Evolutionary conservation across 2,888 invertebrate genomes (phyloP).

Genomic region (Chrysotoxum bicinctum): DNA sequence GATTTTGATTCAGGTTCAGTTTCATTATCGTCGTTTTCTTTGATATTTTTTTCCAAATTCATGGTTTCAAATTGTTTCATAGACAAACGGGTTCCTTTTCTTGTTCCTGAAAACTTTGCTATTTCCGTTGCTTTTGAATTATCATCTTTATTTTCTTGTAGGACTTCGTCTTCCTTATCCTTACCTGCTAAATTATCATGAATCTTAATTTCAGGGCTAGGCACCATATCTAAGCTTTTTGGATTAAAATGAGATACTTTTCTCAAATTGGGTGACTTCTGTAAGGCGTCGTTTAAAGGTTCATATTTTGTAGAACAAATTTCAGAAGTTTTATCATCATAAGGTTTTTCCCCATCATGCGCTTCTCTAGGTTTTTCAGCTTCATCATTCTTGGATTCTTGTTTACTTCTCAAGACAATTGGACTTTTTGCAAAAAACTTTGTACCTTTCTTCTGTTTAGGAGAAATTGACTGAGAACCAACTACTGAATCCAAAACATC

Average conservation of each 20-base stretch:
- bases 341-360: neutral
- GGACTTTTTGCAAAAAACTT: neutral
- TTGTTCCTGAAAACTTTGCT: neutral
- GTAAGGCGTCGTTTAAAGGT: neutral
- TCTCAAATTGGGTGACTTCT: neutral
- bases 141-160: neutral
- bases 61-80: neutral
- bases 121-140: neutral
- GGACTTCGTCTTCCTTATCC: neutral
- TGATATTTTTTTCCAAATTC: neutral
- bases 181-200: neutral
- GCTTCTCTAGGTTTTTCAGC: neutral
- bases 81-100: constrained; percentile 1
- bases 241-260: neutral
- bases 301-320: neutral
- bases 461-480: neutral
- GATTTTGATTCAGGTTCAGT: neutral
- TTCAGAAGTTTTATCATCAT: neutral
- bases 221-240: neutral
- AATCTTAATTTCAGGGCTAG: neutral
- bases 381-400: neutral
- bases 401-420: neutral
- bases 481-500: neutral
- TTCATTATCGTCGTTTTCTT: neutral
- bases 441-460: neutral